Conservation (phyloP, 2,888 invertebrate species). For the Cephus sareptanus region DNA sequence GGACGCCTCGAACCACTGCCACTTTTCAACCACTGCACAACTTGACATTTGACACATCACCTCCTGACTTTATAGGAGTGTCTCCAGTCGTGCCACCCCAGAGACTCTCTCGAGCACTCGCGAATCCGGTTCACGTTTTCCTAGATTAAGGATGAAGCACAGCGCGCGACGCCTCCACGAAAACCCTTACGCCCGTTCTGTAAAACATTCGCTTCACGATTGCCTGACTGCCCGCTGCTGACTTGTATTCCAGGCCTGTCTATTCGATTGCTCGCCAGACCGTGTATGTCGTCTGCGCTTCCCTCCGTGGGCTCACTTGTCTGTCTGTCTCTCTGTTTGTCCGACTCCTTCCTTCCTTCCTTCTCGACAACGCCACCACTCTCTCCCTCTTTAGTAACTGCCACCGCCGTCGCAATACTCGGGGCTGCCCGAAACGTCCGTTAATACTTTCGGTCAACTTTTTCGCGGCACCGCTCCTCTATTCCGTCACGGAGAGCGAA, state of each 20-base stretch:
- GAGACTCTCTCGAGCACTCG: conserved; percentile 37
- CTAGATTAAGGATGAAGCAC: no score
- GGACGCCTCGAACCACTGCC: conserved; percentile 17
- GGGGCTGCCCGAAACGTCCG: no score
- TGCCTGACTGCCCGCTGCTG: no score
- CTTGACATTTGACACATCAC: conserved; percentile 12
- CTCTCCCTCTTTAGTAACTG: conserved; percentile 18
- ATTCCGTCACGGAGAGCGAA: conserved; percentile 20
- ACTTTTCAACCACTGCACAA: conserved; percentile 17
- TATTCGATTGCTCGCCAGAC: no score
- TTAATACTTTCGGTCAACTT: conserved; percentile 61
- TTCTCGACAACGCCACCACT: conserved; percentile 15
- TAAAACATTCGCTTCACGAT: no score
- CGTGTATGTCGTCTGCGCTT: no score
- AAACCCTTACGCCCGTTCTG: no score
- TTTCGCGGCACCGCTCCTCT: conserved; percentile 23
- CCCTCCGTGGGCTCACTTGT: no score
- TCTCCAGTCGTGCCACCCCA: conserved; percentile 53
- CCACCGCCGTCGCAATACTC: conserved; percentile 8
- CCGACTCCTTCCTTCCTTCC: conserved; percentile 19
- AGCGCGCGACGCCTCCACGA: no score
- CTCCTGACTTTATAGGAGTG: conserved; percentile 30
- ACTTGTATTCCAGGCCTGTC: no score
- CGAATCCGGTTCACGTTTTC: not conserved
- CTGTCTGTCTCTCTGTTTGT: no score